Evolutionary conservation across 2,888 invertebrate species (phyloP), one percentile per base, ranked within the genome.

Genomic region (Callyntrura sp.): DNA sequence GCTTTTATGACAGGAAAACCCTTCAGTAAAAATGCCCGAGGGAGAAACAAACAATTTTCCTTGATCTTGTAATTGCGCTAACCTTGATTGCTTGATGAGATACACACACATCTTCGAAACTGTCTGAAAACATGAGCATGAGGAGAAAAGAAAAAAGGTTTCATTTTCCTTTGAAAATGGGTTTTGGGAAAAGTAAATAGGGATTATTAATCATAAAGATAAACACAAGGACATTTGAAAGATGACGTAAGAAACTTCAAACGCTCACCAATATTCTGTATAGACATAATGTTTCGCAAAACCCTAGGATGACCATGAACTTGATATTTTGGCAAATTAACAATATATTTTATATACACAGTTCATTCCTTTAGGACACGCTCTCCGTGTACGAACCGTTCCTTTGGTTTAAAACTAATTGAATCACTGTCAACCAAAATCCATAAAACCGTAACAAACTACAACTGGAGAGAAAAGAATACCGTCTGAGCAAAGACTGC

Each of bases 271-370:
- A 68, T 35, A 35, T 35, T 6, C 35, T 35, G 2, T 6, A 35
- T 4, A 35, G 6, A 35, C 35, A 35, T n/a, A n/a, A n/a, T 35
- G 35, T 35, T 6, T 35, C 6, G 35, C 35, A 6, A 35, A 35
- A 35, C 6, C 6, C 35, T 35, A 11, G 35, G 25, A 51, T 43
- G 84, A 17, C 73, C 84, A 35, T 85, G 85, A 85, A 85, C 85
- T 45, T 85, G 85, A 70, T 35, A 25, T 57, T 73, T 73, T 60
- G 73, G 85, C 45, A 60, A 17, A 57, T 73, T 45, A 73, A 51
- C 23, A 76, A 76, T 45, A 35, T n/a, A 78, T 78, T 35, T 35
- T 4, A 2, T 35, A 35, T 35, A 35, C 35, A 2, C 6, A 35
- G 35, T 35, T 78, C 76, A 25, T 1, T 0, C n/a, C 6, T 25